Evolutionary conservation across 2,888 invertebrate genomes (phyloP).

Genomic region (Pollenia labialis): DNA sequence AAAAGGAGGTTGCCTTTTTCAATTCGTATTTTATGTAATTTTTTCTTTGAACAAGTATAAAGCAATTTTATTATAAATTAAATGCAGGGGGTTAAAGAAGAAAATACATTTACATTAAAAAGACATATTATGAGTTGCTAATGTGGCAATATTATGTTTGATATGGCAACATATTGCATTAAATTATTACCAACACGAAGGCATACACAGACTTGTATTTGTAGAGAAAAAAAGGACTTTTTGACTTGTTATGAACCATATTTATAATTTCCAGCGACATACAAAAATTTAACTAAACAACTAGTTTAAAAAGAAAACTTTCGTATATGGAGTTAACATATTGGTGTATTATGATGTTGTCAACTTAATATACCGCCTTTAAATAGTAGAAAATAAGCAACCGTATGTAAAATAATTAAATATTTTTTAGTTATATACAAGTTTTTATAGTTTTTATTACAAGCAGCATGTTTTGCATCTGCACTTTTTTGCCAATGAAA

Average conservation of each 20-base stretch:
- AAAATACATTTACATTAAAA: constrained; percentile 40
- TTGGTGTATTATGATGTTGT: too few relatives aligned
- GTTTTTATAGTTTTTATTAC: neutral
- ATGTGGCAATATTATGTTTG: constrained; percentile 57
- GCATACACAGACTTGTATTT: neutral
- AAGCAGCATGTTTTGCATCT: too few relatives aligned
- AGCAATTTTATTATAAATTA: constrained; percentile 53
- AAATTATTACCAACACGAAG: constrained; percentile 28
- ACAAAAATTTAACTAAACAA: too few relatives aligned
- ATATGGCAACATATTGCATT: constrained; percentile 41
- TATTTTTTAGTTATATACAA: neutral
- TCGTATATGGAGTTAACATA: too few relatives aligned
- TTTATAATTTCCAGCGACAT: too few relatives aligned
- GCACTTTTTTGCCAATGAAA: too few relatives aligned
- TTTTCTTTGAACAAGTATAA: constrained; percentile 20
- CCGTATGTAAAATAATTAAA: neutral
- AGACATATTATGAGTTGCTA: constrained; percentile 63
- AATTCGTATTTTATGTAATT: constrained; percentile 18
- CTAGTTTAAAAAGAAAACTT: too few relatives aligned
- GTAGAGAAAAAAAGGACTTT: neutral
- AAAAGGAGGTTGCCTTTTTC: neutral
- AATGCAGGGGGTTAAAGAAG: neutral
- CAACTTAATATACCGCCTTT: neutral
- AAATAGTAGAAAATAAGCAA: neutral
- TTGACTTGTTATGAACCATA: neutral